A percentile compares a stretch with the other conserved stretches of the same genome.
These are phyloP conservation scores for Indri indri DNA, from an alignment of 2,113 vertebrate species.

Conservation along the genomic window DNA sequence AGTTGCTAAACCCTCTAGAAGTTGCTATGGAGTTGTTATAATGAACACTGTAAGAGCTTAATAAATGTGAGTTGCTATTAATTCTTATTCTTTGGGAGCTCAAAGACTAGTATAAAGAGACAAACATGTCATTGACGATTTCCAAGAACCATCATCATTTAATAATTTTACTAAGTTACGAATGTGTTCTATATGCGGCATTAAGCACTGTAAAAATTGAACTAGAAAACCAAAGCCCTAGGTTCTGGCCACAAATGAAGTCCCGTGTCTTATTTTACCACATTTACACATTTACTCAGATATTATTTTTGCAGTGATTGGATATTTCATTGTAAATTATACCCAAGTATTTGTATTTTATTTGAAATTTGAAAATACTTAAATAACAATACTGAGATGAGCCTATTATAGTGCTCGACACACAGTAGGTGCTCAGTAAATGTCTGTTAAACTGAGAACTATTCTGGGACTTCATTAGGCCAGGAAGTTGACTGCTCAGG, in stretches of 20 bases:
- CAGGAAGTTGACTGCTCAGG: slow-evolving; percentile 80
- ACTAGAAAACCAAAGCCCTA: slow-evolving; percentile 14
- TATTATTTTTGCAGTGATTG: slow-evolving; percentile 20
- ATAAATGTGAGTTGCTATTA: slow-evolving; percentile 55
- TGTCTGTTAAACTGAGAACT: slow-evolving; percentile 25
- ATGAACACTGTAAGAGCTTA: slow-evolving; percentile 51
- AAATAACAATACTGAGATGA: slow-evolving; percentile 79
- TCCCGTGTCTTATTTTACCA: slow-evolving; percentile 11
- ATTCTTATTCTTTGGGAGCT: slow-evolving; percentile 51
- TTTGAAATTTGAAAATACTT: slow-evolving; percentile 76
- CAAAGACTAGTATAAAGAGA: slow-evolving; percentile 30
- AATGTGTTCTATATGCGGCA: not conserved
- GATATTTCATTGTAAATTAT: not conserved
- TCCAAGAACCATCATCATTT: slow-evolving; percentile 27
- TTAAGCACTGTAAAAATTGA: slow-evolving; percentile 11
- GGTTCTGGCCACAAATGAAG: not conserved
- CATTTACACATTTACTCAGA: slow-evolving; percentile 18
- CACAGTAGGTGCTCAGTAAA: slow-evolving; percentile 49
- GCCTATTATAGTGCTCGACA: slow-evolving; percentile 60
- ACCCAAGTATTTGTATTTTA: slow-evolving; percentile 50
- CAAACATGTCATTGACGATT: slow-evolving; percentile 6
- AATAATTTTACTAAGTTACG: slow-evolving; percentile 41
- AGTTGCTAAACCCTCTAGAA: slow-evolving; percentile 49
- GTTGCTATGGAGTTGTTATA: slow-evolving; percentile 70
- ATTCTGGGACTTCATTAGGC: slow-evolving; percentile 81